Base-by-base conservation (phyloP, 2,888 invertebrate species). In the Linnaemya vulpina region DNA sequence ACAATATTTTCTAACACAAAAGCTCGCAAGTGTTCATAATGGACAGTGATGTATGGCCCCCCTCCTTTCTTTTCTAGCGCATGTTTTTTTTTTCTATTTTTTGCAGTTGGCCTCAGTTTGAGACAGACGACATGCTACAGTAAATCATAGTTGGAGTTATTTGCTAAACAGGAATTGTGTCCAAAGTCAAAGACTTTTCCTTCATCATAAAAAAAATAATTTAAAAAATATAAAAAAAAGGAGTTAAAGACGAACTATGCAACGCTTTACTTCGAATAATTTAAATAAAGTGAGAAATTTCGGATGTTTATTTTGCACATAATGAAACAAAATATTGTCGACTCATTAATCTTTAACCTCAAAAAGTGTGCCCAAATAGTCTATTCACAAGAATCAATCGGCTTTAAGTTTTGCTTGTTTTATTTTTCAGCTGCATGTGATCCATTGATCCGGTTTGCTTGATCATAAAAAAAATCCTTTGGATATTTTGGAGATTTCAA, bases 41-140 rank as follows among this genome's bases (percentile, higher is more conserved):
- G 51, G 84, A 85, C 85, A 82, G 79, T 85, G 85, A 85, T 85
- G 85, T 75, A 85, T 85, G 65, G 78, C 82, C 71, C 20, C 17
- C 30, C 17, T 15, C 5, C 3, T 38, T 67, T 22, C 22, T 35
- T 15, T 51, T 40, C 2, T 25, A 40, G 8, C 38, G 15, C 9
- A 40, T 15, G 38, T 11, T 78, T 30, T 30, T 30, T 30, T 30
- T 2, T 30, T 30, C 30, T 65, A 60, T 49, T n/a, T n/a, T n/a
- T n/a, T n/a, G n/a, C 76, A 63, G 55, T 67, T 63, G 60, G 22
- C 25, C 11, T 22, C 22, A 73, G 46, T 58, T 51, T 71, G 15
- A 79, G 75, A 53, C 84, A 84, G 79, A 76, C 71, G 53, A 62
- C 60, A 67, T 51, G 2, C 7, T 38, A 65, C 55, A 65, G 71